Conservation (phyloP, 2,888 invertebrate species). For the Melanostoma scalare region DNA sequence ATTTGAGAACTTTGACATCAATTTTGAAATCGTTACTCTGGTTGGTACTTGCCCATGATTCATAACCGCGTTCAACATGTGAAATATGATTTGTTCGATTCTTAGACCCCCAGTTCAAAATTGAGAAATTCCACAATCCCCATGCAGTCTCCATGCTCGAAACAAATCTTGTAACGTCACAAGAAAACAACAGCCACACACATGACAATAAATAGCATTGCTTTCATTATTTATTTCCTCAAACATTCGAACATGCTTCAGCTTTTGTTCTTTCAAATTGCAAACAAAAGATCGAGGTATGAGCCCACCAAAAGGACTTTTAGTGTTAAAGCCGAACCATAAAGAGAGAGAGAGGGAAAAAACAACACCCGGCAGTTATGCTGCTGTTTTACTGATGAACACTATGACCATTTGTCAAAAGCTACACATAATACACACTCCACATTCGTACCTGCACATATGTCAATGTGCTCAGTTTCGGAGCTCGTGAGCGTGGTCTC, state of each 20-base stretch:
- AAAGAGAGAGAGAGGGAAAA: slow-evolving; percentile 1
- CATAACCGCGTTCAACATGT: not conserved
- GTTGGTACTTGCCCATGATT: not conserved
- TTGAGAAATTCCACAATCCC: slow-evolving; percentile 48
- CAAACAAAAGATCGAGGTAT: slow-evolving; percentile 29
- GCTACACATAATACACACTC: slow-evolving; percentile 12
- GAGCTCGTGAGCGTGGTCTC: slow-evolving; percentile 21
- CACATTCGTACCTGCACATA: slow-evolving; percentile 33
- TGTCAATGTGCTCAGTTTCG: slow-evolving; percentile 30
- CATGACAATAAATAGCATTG: slow-evolving; percentile 58
- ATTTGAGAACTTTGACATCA: too few species aligned
- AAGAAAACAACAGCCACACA: slow-evolving; percentile 23
- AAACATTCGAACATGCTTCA: slow-evolving; percentile 23
- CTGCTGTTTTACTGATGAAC: slow-evolving; percentile 57
- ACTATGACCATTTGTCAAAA: slow-evolving; percentile 65
- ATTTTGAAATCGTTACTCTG: too few species aligned
- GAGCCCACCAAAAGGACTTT: slow-evolving; percentile 15
- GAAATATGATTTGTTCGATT: slow-evolving; percentile 7
- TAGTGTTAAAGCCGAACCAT: slow-evolving; percentile 60
- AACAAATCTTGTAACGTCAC: slow-evolving; percentile 9
- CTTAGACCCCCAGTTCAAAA: not conserved
- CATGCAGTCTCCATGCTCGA: slow-evolving; percentile 33
- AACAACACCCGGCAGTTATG: slow-evolving; percentile 37
- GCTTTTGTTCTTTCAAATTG: slow-evolving; percentile 62
- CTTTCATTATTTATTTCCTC: slow-evolving; percentile 59